A percentile compares a stretch with the other conserved stretches of the same genome.
phyloP scores from a whole-genome alignment of 2,797 vertebrate genomes.

The Botia kubotai region DNA sequence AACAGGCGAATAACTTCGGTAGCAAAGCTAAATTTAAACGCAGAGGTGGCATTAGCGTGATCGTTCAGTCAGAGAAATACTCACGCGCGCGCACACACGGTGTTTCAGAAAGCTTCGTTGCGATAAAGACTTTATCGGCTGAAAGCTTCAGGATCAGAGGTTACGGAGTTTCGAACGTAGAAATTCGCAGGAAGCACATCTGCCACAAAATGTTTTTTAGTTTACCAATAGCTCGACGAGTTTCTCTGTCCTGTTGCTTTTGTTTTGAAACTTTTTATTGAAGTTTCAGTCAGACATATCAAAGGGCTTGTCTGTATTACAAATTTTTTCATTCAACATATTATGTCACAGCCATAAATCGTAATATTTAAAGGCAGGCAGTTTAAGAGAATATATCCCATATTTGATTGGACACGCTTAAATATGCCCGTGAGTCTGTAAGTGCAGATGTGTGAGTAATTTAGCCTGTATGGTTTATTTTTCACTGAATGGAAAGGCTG shows the following conservation, averaged over 20 bases:
- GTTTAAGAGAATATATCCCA: too few relatives aligned
- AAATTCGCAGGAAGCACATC: background rate
- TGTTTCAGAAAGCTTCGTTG: slow-evolving; percentile 2
- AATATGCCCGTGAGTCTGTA: too few relatives aligned
- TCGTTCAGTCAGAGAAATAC: slow-evolving; percentile 8
- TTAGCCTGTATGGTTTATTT: too few relatives aligned
- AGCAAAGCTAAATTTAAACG: background rate
- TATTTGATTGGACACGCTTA: too few relatives aligned
- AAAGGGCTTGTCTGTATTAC: too few relatives aligned
- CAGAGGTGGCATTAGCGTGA: background rate
- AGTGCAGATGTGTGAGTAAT: too few relatives aligned
- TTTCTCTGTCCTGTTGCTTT: background rate
- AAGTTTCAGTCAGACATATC: too few relatives aligned
- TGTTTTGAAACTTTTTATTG: background rate
- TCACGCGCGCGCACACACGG: background rate
- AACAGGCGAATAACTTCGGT: background rate
- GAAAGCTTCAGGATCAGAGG: background rate
- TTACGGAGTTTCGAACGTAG: background rate
- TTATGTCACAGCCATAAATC: too few relatives aligned
- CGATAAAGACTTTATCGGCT: background rate
- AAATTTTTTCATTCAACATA: too few relatives aligned
- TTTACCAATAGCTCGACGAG: background rate
- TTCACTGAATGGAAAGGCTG: too few relatives aligned
- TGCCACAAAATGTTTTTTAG: background rate
- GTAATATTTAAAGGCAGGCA: too few relatives aligned